Percentiles rank a stretch among this genome's conserved stretches.
Conservation (phyloP, 2,113 vertebrate species). For the Cairina moschata region DNA sequence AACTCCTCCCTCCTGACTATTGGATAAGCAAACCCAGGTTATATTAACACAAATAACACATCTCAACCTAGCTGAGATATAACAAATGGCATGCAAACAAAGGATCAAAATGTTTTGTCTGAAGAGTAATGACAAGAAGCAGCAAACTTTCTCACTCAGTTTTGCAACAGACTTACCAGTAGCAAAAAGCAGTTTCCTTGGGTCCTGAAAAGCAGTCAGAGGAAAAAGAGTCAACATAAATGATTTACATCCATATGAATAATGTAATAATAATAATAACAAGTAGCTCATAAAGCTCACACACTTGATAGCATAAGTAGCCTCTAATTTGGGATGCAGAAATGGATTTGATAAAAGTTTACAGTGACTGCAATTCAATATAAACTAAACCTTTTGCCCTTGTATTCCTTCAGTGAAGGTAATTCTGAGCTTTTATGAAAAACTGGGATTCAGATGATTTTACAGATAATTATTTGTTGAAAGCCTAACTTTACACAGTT, state of each 20-base stretch:
- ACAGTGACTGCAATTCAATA: not conserved
- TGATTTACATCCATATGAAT: not conserved
- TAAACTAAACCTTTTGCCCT: not conserved
- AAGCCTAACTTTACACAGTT: not conserved
- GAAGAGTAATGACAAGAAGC: not conserved
- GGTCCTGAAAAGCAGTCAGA: slow-evolving; percentile 80
- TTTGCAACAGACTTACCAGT: slow-evolving; percentile 82
- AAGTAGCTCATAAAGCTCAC: not conserved
- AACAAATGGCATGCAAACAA: not conserved
- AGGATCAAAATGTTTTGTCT: not conserved
- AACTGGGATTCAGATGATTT: not conserved
- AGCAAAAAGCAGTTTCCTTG: slow-evolving; percentile 88
- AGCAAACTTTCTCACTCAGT: not conserved
- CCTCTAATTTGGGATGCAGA: not conserved
- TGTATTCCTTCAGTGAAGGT: not conserved
- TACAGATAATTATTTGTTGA: not conserved
- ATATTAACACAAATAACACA: slow-evolving; percentile 4
- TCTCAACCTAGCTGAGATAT: not conserved
- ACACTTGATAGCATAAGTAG: not conserved
- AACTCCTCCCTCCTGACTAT: slow-evolving; percentile 15
- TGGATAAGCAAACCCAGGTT: slow-evolving; percentile 34
- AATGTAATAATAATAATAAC: not conserved
- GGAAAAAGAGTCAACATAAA: not conserved
- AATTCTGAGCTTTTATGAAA: not conserved
- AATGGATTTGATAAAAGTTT: not conserved